Evolutionary conservation across 2,797 vertebrate species (phyloP).

Genomic region (Knipowitschia caucasica): DNA sequence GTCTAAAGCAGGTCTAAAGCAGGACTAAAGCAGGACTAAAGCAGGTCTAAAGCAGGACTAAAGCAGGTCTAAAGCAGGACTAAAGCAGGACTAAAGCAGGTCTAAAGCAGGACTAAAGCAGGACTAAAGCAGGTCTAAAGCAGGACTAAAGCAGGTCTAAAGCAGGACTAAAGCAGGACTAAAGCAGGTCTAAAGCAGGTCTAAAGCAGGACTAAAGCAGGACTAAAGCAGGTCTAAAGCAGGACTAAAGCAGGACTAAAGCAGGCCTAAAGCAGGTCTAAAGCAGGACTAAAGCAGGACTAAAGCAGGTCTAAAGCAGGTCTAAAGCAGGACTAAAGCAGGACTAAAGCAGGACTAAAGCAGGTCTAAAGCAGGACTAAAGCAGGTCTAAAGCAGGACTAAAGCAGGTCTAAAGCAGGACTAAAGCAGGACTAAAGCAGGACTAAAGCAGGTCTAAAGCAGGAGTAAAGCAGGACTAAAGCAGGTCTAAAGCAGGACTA

Average conservation of each 20-base stretch:
- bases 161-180: neutral
- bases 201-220: neutral
- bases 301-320: neutral
- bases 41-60: neutral
- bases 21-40: neutral
- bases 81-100: neutral
- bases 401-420: neutral
- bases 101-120: too few species aligned
- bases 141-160: neutral
- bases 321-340: neutral
- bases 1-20: too few species aligned
- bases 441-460: neutral
- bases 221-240: too few species aligned
- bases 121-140: neutral
- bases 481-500: too few species aligned
- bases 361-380: too few species aligned
- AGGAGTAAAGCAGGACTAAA: too few species aligned
- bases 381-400: neutral
- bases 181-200: neutral
- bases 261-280: neutral
- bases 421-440: neutral
- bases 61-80: neutral
- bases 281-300: neutral
- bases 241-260: too few species aligned
- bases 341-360: too few species aligned